Evolutionary conservation across 2,113 vertebrate genomes (phyloP).

Genomic region (Hystrix cristata): DNA sequence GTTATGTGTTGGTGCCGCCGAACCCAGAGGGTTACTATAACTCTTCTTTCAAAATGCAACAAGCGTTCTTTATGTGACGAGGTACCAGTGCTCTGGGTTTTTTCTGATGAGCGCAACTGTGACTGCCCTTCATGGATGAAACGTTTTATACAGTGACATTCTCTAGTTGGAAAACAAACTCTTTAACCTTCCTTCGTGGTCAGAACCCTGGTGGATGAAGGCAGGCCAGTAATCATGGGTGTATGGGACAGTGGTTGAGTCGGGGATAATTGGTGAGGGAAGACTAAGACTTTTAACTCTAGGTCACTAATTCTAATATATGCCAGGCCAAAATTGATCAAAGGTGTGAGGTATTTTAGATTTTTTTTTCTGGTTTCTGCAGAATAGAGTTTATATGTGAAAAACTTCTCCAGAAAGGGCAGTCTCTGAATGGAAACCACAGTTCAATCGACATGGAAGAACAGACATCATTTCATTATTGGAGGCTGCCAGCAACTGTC

Average conservation of each 20-base stretch:
- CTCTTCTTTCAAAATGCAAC: conserved; percentile 36
- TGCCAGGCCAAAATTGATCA: background rate
- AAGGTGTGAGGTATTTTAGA: conserved; percentile 26
- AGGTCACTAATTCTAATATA: conserved; percentile 61
- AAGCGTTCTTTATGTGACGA: background rate
- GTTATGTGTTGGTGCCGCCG: background rate
- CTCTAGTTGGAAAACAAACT: conserved; percentile 56
- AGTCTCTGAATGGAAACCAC: background rate
- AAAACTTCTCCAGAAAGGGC: background rate
- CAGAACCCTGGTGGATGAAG: background rate
- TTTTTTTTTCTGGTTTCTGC: background rate
- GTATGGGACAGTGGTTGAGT: background rate
- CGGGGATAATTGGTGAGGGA: background rate
- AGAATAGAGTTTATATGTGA: background rate
- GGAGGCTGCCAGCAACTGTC: background rate
- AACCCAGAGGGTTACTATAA: background rate
- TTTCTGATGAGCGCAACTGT: conserved; percentile 27
- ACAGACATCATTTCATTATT: background rate
- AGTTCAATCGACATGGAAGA: background rate
- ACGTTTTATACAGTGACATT: conserved; percentile 33
- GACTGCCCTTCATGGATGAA: conserved; percentile 61
- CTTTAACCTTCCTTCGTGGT: conserved; percentile 64
- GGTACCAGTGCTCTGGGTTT: background rate
- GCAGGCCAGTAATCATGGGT: background rate
- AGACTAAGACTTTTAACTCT: background rate